A percentile compares a stretch with the other conserved stretches of the same genome.
Conservation (phyloP, 1,140 invertebrate species). For the Drosophila melanica region DNA sequence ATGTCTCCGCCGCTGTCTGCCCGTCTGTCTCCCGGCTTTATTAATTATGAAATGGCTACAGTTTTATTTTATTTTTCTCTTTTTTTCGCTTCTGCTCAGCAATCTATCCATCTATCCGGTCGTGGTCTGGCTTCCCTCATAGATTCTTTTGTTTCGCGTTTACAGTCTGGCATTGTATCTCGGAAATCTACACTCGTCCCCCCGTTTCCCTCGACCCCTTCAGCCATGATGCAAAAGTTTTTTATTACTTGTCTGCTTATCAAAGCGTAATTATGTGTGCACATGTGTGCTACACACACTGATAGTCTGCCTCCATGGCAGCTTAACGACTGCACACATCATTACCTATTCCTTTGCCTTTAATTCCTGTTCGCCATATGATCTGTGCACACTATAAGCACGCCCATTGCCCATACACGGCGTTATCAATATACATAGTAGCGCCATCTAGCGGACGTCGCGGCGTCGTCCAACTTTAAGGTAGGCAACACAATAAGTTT, state of each 20-base stretch:
- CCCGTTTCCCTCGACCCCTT: neutral
- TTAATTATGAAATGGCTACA: slow-evolving; percentile 79
- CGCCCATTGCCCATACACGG: slow-evolving; percentile 47
- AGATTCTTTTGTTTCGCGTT: slow-evolving; percentile 74
- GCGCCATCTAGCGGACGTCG: neutral
- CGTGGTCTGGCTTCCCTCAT: slow-evolving; percentile 49
- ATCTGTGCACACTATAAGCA: slow-evolving; percentile 12
- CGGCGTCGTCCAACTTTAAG: slow-evolving; percentile 30
- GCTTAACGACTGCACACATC: slow-evolving; percentile 59
- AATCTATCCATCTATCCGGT: slow-evolving; percentile 39
- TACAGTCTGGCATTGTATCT: slow-evolving; percentile 65
- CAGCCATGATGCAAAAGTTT: slow-evolving; percentile 24
- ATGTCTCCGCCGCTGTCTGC: slow-evolving; percentile 41
- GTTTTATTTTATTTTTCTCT: slow-evolving; percentile 33
- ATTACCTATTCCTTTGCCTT: slow-evolving; percentile 67
- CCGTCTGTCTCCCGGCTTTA: slow-evolving; percentile 39
- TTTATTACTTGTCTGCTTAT: slow-evolving; percentile 77
- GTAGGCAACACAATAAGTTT: slow-evolving; percentile 37
- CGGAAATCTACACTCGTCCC: slow-evolving; percentile 14
- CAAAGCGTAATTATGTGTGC: slow-evolving; percentile 75
- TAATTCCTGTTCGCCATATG: slow-evolving; percentile 27
- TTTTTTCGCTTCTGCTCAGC: slow-evolving; percentile 28
- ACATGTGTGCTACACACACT: slow-evolving; percentile 42
- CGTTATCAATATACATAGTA: slow-evolving; percentile 17
- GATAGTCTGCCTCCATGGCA: slow-evolving; percentile 11